These are phyloP conservation scores for Pelagia noctiluca DNA, from an alignment of 30 jellyfish, hydroid and myxozoan genomes.

Conservation along the genomic window DNA sequence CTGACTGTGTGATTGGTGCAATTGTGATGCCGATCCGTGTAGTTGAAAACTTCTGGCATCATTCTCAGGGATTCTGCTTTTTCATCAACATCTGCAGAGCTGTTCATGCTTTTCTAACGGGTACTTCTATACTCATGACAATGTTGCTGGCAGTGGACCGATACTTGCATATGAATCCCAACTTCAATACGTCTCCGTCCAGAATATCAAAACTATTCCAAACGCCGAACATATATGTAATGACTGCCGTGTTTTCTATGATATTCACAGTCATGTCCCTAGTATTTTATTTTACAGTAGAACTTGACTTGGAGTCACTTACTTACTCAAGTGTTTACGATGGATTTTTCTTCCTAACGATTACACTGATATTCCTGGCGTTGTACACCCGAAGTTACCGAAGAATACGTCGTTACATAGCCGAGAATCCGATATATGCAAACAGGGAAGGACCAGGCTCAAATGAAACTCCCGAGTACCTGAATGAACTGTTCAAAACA, in stretches of 20 bases:
- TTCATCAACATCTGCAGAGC: not conserved
- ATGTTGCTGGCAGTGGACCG: not conserved
- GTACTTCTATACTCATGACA: not conserved
- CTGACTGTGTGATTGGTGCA: not conserved
- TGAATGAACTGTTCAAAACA: not conserved
- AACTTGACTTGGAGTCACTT: no score
- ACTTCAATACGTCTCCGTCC: not conserved
- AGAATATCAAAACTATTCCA: not conserved
- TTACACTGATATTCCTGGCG: constrained; percentile 8
- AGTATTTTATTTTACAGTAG: no score
- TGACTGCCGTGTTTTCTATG: no score
- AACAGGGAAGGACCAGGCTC: not conserved
- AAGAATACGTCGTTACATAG: not conserved
- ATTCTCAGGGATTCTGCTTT: not conserved
- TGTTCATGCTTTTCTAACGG: not conserved
- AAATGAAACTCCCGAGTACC: not conserved
- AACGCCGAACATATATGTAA: not conserved
- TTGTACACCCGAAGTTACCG: not conserved
- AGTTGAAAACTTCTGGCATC: not conserved
- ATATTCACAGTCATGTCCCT: no score
- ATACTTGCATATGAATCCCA: not conserved
- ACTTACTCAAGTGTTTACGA: no score
- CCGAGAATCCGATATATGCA: not conserved
- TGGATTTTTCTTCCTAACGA: no score
- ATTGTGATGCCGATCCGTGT: not conserved